phyloP scores from a whole-genome alignment of 2,797 vertebrate genomes.

The Tangara arthus region DNA sequence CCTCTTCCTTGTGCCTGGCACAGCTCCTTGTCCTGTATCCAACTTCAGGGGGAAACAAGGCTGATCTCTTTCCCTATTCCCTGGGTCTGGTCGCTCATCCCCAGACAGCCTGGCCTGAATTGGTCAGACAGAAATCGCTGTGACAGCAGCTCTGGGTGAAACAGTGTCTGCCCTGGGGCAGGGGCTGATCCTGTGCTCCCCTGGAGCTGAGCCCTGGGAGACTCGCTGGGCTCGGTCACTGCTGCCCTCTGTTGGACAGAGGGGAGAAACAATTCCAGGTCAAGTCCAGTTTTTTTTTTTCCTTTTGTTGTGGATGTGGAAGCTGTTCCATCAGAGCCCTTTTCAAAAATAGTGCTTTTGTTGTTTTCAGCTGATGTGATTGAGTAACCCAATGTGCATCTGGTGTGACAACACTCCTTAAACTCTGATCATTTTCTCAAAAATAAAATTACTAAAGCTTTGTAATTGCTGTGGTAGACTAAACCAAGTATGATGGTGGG shows the following conservation, averaged over 20 bases:
- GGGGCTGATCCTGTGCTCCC: not conserved
- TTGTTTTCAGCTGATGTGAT: accelerated
- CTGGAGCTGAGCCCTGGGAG: not conserved
- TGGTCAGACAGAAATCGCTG: not conserved
- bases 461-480: not conserved
- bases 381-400: not conserved
- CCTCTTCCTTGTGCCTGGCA: not conserved
- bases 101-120: accelerated
- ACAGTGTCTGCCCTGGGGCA: accelerated
- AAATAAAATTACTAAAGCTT: not conserved
- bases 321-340: not conserved
- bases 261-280: not conserved
- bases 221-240: not conserved
- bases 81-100: not conserved
- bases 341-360: not conserved
- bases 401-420: not conserved
- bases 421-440: not conserved
- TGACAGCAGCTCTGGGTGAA: not conserved
- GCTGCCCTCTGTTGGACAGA: slow-evolving; percentile 50
- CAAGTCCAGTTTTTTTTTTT: not conserved
- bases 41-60: not conserved
- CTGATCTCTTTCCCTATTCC: not conserved
- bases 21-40: not conserved
- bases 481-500: not conserved
- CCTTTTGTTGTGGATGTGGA: not conserved